Percentiles rank a stretch among this genome's conserved stretches.
These are phyloP conservation scores for Sarotherodon lohbergeri DNA, from an alignment of 2,113 vertebrate genomes.

Conservation along the genomic window DNA sequence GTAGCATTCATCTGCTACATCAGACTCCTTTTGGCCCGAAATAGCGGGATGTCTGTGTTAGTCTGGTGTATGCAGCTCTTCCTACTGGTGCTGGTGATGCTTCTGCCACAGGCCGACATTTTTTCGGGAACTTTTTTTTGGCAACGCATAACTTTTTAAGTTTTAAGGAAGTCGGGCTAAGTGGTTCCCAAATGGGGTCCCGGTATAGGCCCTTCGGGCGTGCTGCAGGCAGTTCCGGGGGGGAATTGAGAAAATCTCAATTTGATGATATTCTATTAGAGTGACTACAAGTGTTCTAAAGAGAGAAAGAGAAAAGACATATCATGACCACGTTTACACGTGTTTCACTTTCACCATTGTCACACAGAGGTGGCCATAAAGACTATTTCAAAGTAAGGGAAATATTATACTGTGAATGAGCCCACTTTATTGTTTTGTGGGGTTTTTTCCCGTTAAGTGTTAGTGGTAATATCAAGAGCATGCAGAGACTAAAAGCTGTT, in stretches of 20 bases:
- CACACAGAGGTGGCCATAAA: background rate
- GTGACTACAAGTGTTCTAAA: background rate
- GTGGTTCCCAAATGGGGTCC: constrained; percentile 14
- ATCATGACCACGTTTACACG: background rate
- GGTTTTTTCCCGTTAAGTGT: background rate
- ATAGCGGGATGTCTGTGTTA: background rate
- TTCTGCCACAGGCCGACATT: background rate
- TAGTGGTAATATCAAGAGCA: background rate
- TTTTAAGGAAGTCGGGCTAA: background rate
- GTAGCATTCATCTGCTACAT: constrained; percentile 15
- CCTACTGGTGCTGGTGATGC: background rate
- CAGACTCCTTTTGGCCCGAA: background rate
- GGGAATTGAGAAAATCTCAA: background rate
- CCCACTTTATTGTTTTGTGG: background rate
- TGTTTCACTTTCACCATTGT: background rate
- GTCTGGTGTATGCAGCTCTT: background rate
- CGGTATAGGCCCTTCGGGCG: background rate
- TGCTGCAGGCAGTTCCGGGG: background rate
- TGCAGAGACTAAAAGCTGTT: constrained; percentile 11
- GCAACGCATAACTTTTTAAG: background rate
- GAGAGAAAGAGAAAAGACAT: background rate
- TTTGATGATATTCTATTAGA: background rate
- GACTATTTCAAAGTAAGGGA: background rate
- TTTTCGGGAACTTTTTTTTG: background rate
- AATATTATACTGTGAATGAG: background rate